phyloP scores from a whole-genome alignment of 53 echinoderm and acorn worm species.

The Crossaster papposus region DNA sequence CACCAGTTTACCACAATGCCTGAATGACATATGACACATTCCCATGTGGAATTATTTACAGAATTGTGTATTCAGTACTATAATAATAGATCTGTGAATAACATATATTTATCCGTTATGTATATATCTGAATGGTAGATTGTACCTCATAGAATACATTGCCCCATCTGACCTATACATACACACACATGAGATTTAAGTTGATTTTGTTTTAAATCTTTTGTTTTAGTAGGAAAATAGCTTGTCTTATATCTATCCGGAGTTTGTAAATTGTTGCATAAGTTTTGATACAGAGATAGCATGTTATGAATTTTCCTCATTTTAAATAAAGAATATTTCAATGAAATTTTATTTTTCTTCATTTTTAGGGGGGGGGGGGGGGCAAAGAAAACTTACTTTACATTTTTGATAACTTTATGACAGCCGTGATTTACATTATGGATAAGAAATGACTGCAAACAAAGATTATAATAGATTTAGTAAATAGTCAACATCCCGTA shows the following conservation, averaged over 20 bases:
- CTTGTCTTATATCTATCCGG: neutral
- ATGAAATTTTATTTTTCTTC: too few species aligned
- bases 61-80: constrained; percentile 39
- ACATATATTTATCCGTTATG: neutral
- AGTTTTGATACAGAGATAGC: neutral
- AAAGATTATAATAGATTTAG: too few species aligned
- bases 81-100: constrained; percentile 49
- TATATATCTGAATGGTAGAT: constrained; percentile 5
- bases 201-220: constrained; percentile 33
- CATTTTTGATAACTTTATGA: too few species aligned
- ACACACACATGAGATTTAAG: constrained; percentile 32
- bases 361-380: neutral
- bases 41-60: constrained; percentile 17
- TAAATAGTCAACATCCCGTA: too few species aligned
- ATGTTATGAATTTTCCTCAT: neutral
- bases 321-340: too few species aligned
- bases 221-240: constrained; percentile 44
- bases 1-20: neutral
- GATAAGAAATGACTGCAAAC: neutral
- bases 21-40: neutral
- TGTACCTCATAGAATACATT: neutral
- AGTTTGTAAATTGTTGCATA: neutral
- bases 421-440: neutral
- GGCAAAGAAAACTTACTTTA: neutral
- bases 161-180: constrained; percentile 12